A percentile compares a stretch with the other conserved stretches of the same genome.
phyloP scores from a whole-genome alignment of 2,113 vertebrate species.

The Mustelus asterias region DNA sequence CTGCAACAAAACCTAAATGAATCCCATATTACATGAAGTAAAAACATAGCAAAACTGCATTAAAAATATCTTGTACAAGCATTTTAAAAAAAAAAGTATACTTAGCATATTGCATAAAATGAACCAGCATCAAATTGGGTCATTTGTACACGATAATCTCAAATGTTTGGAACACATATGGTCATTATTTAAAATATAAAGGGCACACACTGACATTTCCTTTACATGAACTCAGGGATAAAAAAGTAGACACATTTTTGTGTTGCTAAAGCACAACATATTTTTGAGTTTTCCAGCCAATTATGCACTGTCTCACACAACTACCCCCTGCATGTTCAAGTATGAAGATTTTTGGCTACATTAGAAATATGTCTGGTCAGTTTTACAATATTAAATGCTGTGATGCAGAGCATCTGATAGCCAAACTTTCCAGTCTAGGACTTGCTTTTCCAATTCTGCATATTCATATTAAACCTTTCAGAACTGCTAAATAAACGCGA shows the following conservation, averaged over 20 bases:
- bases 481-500: not conserved
- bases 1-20: not conserved
- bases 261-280: not conserved
- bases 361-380: not conserved
- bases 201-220: not conserved
- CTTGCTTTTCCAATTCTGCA: not conserved
- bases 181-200: not conserved
- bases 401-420: not conserved
- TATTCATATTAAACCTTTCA: constrained; percentile 17
- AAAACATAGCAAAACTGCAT: not conserved
- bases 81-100: constrained; percentile 3
- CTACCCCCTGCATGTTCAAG: not conserved
- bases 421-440: not conserved
- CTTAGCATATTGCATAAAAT: not conserved
- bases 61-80: not conserved
- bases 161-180: constrained; percentile 11
- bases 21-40: not conserved
- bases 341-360: constrained; percentile 2
- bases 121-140: not conserved
- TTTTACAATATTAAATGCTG: constrained; percentile 15
- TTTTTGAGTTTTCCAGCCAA: constrained; percentile 9
- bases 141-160: not conserved
- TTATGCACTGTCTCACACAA: not conserved
- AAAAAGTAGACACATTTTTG: not conserved
- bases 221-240: not conserved